Percentiles rank a stretch among this genome's conserved stretches.
Conservation (phyloP, 2,797 vertebrate species). For the Echeneis naucrates region DNA sequence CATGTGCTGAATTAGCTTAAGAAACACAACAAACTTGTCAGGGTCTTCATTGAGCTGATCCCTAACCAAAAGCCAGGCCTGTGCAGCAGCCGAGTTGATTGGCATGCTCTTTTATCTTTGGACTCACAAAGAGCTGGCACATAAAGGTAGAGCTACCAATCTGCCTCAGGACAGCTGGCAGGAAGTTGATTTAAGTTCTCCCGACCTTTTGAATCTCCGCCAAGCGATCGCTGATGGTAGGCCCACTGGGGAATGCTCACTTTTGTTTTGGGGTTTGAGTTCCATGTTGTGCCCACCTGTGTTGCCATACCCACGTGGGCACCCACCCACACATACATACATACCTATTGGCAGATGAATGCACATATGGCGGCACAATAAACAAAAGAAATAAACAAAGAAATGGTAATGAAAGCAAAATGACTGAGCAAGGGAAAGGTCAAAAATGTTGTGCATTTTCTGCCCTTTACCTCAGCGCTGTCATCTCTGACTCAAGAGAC, state of each 20-base stretch:
- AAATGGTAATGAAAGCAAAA: slow-evolving; percentile 13
- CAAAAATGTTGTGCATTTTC: slow-evolving; percentile 19
- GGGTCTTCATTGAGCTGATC: slow-evolving; percentile 17
- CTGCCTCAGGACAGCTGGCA: slow-evolving; percentile 34
- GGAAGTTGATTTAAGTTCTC: slow-evolving; percentile 57
- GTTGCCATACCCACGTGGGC: neutral
- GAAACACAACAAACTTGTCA: slow-evolving; percentile 29
- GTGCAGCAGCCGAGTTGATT: slow-evolving; percentile 33
- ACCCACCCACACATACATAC: neutral
- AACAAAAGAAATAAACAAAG: too few relatives aligned
- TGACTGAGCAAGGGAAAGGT: slow-evolving; percentile 2
- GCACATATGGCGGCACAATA: neutral
- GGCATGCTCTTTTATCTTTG: slow-evolving; percentile 44
- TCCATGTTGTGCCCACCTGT: slow-evolving; percentile 10
- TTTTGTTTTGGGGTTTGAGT: slow-evolving; percentile 21
- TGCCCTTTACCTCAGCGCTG: slow-evolving; percentile 22
- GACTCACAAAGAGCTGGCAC: slow-evolving; percentile 39
- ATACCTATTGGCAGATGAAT: slow-evolving; percentile 1
- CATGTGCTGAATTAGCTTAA: slow-evolving; percentile 50
- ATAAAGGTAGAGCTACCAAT: slow-evolving; percentile 26
- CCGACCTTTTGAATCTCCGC: slow-evolving; percentile 62
- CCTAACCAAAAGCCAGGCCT: neutral
- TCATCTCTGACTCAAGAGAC: slow-evolving; percentile 23
- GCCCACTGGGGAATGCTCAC: neutral
- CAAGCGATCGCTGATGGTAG: slow-evolving; percentile 35